Evolutionary conservation across 2,888 invertebrate genomes (phyloP).

Genomic region (Pollenia griseotomentosa): DNA sequence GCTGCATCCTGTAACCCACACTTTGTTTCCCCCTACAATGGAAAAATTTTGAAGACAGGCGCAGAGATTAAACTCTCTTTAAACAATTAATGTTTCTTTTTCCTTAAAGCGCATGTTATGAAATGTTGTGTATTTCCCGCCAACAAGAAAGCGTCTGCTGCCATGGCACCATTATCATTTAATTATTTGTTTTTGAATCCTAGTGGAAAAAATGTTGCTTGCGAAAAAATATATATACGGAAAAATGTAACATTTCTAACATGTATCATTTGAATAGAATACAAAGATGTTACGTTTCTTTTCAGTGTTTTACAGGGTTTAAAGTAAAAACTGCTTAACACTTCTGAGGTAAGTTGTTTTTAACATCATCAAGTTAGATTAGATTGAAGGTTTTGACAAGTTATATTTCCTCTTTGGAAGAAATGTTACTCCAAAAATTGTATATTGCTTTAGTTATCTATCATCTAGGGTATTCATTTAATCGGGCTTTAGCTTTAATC

Average conservation of each 20-base stretch:
- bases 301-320: no score
- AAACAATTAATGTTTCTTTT: background rate
- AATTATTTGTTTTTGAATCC: constrained; percentile 14
- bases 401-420: no score
- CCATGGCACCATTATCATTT: constrained; percentile 81
- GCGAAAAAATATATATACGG: constrained; percentile 23
- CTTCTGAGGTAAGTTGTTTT: no score
- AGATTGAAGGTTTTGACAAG: no score
- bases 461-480: no score
- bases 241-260: background rate
- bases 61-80: background rate
- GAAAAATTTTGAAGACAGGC: constrained; percentile 4
- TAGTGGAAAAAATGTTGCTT: constrained; percentile 23
- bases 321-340: no score
- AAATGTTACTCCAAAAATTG: no score
- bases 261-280: no score
- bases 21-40: background rate
- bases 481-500: no score
- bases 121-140: constrained; percentile 72
- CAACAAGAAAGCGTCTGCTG: constrained; percentile 76
- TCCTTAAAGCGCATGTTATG: constrained; percentile 42
- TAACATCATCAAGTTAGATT: no score
- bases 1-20: background rate
- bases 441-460: no score
- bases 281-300: no score